Conservation (phyloP, 2,797 vertebrate genomes). For the Acridotheres tristis region DNA sequence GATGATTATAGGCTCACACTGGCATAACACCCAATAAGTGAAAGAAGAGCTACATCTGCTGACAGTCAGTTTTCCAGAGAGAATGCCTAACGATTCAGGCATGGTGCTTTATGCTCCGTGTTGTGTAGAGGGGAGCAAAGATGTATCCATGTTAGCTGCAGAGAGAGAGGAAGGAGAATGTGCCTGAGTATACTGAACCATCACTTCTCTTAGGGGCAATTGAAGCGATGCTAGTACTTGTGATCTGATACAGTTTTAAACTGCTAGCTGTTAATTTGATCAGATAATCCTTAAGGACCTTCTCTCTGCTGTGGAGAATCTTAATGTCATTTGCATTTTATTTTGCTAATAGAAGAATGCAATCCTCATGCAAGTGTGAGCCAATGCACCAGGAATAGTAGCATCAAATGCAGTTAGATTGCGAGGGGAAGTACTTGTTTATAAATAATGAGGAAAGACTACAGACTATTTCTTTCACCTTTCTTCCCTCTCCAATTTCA, state of each 20-base stretch:
- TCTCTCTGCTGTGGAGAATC: neutral
- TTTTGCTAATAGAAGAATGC: neutral
- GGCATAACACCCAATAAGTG: neutral
- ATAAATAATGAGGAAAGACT: neutral
- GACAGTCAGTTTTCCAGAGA: neutral
- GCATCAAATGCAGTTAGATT: neutral
- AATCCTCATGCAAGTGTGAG: neutral
- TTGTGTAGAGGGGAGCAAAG: neutral
- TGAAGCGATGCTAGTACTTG: neutral
- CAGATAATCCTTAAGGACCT: neutral
- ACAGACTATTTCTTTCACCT: neutral
- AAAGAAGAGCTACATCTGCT: slow-evolving; percentile 20
- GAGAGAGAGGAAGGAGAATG: neutral
- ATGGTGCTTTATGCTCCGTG: neutral
- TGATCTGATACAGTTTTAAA: neutral
- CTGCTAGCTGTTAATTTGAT: neutral
- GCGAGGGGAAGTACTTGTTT: neutral
- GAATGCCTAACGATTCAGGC: neutral
- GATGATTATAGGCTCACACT: neutral
- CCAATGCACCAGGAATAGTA: neutral
- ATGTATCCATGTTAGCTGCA: neutral
- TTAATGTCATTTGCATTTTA: neutral
- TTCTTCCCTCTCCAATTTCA: neutral
- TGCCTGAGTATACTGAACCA: neutral
- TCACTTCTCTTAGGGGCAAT: neutral